Evolutionary conservation across 2,888 invertebrate species (phyloP), one percentile per base, ranked within the genome.

Genomic region (Cerastis rubricosa): DNA sequence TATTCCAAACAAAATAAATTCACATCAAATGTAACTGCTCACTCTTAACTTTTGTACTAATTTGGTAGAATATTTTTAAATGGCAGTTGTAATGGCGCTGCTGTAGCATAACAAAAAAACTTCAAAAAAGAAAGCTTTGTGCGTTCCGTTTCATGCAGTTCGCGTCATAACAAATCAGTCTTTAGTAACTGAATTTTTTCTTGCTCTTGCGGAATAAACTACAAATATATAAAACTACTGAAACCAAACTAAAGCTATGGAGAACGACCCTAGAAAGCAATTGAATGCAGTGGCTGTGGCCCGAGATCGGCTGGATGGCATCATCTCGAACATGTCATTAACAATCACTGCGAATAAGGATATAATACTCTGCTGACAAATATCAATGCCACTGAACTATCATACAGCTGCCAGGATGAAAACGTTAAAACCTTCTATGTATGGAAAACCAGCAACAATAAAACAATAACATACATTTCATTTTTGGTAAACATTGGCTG

Each of bases 31-130:
- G 35, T 17, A 25, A 40, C 14, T 25, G 19, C n/a, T 35, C 11
- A 49, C n/a, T 25, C 14, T 11, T n/a, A 19, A 35, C 3, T 8
- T 73, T 75, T 70, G 12, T 81, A 83, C 85, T 35, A 79, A 11
- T 65, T 75, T 78, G 22, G 83, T 84, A 83, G 72, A 71, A 74
- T 67, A 14, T 12, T 63, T 71, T 64, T 40, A 4, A 7, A 11
- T 47, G 17, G 51, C 66, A 83, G 74, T 66, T 71, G 78, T 80
- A 86, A 83, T 81, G 79, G 86, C 86, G 87, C 86, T 77, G 64
- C 45, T 86, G 80, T 81, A 72, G 79, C 81, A 80, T 77, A 87
- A 80, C 79, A 87, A 87, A 80, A 81, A 76, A 85, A 83, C 67
- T 63, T 77, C 40, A 67, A 74, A 72, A 74, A 75, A 64, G 49